phyloP scores from a whole-genome alignment of 2,888 invertebrate genomes.

The Disparrhopalites patrizii region DNA sequence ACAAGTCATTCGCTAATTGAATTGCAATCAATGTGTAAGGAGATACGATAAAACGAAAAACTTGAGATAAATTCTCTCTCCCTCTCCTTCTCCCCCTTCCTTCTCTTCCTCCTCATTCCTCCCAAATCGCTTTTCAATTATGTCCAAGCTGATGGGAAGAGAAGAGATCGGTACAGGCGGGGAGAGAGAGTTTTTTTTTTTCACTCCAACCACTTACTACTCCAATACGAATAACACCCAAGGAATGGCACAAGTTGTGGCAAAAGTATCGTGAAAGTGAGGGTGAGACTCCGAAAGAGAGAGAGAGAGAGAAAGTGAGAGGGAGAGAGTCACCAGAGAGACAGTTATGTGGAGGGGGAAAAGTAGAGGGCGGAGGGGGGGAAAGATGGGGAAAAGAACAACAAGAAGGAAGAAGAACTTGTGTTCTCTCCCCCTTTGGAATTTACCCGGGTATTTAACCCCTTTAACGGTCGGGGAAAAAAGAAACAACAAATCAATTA shows the following conservation, averaged over 20 bases:
- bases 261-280: background rate
- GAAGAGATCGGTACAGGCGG: background rate
- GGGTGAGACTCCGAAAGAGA: background rate
- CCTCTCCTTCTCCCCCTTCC: too few species aligned
- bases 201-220: too few species aligned
- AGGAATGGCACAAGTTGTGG: too few species aligned
- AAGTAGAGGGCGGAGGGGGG: too few species aligned
- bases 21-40: slow-evolving; percentile 4
- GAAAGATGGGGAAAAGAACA: background rate
- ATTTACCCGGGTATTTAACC: slow-evolving; percentile 28
- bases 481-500: slow-evolving; percentile 30
- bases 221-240: too few species aligned
- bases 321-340: slow-evolving; percentile 10
- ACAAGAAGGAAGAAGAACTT: background rate
- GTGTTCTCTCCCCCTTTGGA: slow-evolving; percentile 10
- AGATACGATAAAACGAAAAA: slow-evolving; percentile 14
- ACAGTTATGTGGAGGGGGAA: too few species aligned
- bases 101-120: too few species aligned
- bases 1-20: slow-evolving; percentile 5
- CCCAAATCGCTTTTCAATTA: slow-evolving; percentile 28
- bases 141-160: slow-evolving; percentile 20
- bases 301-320: slow-evolving; percentile 2
- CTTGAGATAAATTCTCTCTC: background rate
- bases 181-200: too few species aligned
- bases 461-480: slow-evolving; percentile 23